Base-by-base conservation (phyloP, 2,113 vertebrate genomes). In the Peucedramus taeniatus region DNA sequence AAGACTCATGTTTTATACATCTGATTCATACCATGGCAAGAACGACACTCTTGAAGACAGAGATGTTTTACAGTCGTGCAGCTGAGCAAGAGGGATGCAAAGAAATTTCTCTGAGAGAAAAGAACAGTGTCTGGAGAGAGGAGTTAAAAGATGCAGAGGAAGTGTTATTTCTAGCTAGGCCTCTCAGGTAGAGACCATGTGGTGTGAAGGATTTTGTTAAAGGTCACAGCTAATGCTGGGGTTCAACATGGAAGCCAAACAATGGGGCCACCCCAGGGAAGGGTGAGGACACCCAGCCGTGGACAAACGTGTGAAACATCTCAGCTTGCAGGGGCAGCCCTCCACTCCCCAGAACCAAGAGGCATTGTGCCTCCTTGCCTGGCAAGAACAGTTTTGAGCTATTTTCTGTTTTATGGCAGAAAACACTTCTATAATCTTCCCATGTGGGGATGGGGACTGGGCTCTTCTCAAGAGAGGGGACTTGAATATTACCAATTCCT, bases 1-100 rank as follows among this genome's bases (percentile, higher is more conserved):
- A 88, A 94, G 83, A 57, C 35, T 95, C 60, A 66, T 90, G 89
- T 90, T 94, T 92, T 96, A 94, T 81, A 75, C 64, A 93, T 94
- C 59, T 74, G 76, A 83, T 78, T 86, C 60, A 51, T 53, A 44
- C 0, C 1, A 59, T 28, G 35, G 74, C 61, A 93, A 39, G 54
- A 83, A 81, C 90, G 68, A 69, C 26, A 18, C 15, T 69, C 22
- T 57, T 90, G 64, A 89, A 80, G 90, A 70, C 23, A 76, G 61
- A 82, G 71, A 47, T 39, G 39, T 54, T 51, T 83, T 92, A 54
- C 10, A 57, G 44, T 63, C 5, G 2, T 37, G 42, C 24, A 45
- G 39, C 2, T 90, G 86, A 93, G 35, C 0, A 3, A n/a, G 33
- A 54, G 26, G 16, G 27, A 83, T 74, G 47, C 33, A 66, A 31